phyloP scores from a whole-genome alignment of 1,140 invertebrate genomes.

The Drosophila triauraria region DNA sequence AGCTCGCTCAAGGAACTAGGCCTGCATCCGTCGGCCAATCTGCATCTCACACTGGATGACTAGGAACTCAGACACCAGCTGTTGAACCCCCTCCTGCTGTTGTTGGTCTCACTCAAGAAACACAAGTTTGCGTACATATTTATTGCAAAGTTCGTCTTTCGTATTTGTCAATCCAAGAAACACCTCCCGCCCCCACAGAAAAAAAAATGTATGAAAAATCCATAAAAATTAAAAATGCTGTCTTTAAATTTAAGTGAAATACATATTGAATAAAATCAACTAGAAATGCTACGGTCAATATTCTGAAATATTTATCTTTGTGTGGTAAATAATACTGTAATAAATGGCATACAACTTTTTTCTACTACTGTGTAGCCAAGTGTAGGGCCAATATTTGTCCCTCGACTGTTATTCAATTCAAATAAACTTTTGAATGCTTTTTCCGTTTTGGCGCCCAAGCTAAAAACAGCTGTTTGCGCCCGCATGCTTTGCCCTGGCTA shows the following conservation, averaged over 20 bases:
- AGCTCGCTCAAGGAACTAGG: conserved; percentile 75
- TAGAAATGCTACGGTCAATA: conserved; percentile 13
- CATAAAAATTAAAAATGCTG: conserved; percentile 19
- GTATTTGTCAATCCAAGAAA: conserved; percentile 18
- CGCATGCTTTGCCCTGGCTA: conserved; percentile 7
- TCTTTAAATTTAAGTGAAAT: conserved; percentile 45
- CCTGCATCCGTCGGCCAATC: conserved; percentile 80
- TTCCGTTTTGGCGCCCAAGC: conserved; percentile 14
- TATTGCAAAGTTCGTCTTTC: conserved; percentile 30
- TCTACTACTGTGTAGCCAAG: too few species aligned
- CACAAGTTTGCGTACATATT: conserved; percentile 32
- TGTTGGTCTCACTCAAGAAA: conserved; percentile 20
- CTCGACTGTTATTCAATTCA: background rate
- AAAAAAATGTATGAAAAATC: background rate
- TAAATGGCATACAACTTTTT: background rate
- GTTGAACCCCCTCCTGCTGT: background rate
- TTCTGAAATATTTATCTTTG: background rate
- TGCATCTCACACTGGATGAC: conserved; percentile 82
- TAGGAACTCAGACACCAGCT: conserved; percentile 22
- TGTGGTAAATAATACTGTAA: too few species aligned
- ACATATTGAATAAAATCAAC: conserved; percentile 33
- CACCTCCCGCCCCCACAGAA: background rate
- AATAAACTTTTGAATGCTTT: conserved; percentile 10
- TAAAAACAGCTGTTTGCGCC: conserved; percentile 37
- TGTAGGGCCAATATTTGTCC: background rate